Evolutionary conservation across 2,797 vertebrate species (phyloP).

Genomic region (Dryobates pubescens): DNA sequence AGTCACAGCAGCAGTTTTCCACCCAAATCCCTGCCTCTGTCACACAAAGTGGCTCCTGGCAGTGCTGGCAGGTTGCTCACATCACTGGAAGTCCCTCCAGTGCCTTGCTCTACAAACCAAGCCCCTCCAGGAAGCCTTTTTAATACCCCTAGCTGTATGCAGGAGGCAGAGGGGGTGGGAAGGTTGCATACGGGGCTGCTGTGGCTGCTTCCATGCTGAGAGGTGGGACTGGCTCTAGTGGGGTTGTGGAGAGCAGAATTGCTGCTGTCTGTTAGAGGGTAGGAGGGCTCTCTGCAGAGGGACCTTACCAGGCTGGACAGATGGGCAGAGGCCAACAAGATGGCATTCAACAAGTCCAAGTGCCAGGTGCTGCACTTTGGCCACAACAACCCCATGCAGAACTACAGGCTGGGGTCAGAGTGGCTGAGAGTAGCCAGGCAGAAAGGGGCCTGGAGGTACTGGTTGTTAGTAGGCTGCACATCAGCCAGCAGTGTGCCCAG

Average conservation of each 20-base stretch:
- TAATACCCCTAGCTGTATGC: accelerated
- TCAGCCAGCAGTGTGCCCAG: too few species aligned
- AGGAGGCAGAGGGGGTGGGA: accelerated
- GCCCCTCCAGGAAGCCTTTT: accelerated
- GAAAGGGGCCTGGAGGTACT: too few species aligned
- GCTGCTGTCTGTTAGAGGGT: not conserved
- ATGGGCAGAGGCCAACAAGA: too few species aligned
- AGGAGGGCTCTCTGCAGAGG: too few species aligned
- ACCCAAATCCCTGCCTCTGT: accelerated
- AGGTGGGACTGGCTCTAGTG: accelerated
- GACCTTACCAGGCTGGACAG: too few species aligned
- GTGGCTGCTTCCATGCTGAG: not conserved
- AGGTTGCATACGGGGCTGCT: not conserved
- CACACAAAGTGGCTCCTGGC: not conserved
- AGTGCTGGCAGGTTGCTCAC: not conserved
- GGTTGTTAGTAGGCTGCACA: too few species aligned
- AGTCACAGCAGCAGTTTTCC: not conserved
- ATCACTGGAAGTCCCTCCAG: accelerated
- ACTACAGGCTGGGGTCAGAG: too few species aligned
- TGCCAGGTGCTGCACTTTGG: too few species aligned
- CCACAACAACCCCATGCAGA: too few species aligned
- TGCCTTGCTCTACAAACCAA: not conserved
- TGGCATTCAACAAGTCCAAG: too few species aligned
- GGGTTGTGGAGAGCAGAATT: not conserved
- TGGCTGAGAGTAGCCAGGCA: too few species aligned